These are phyloP conservation scores for Tinea semifulvella DNA, from an alignment of 2,888 invertebrate genomes.

Conservation along the genomic window DNA sequence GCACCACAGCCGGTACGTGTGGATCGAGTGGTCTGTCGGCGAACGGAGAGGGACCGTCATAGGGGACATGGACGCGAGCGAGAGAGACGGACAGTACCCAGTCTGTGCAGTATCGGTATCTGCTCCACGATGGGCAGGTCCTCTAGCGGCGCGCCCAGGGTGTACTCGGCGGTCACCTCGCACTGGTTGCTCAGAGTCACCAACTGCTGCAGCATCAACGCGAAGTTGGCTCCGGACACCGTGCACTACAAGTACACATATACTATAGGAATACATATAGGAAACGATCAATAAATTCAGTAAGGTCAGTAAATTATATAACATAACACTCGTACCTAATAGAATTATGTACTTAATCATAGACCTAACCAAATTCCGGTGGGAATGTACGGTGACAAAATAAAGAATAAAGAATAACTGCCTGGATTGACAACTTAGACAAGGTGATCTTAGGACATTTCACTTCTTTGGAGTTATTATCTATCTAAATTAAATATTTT, in stretches of 20 bases:
- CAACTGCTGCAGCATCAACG: slow-evolving; percentile 73
- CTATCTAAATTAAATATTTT: background rate
- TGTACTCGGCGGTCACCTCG: slow-evolving; percentile 76
- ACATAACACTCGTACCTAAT: no score
- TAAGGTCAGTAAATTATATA: no score
- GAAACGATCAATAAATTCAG: no score
- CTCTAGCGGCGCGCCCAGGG: slow-evolving; percentile 75
- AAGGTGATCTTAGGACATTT: no score
- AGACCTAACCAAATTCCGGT: no score
- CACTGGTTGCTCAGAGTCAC: slow-evolving; percentile 79
- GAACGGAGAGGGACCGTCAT: background rate
- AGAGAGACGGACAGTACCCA: slow-evolving; percentile 53
- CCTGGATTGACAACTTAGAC: no score
- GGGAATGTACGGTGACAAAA: no score
- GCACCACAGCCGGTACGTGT: slow-evolving; percentile 82
- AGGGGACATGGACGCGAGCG: background rate
- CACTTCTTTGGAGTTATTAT: no score
- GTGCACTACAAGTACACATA: slow-evolving; percentile 64
- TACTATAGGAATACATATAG: no score
- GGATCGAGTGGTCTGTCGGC: slow-evolving; percentile 84
- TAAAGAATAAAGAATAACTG: no score
- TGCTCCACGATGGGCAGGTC: slow-evolving; percentile 84
- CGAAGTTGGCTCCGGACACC: slow-evolving; percentile 68
- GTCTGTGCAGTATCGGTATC: slow-evolving; percentile 78
- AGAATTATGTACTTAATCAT: no score